phyloP scores from a whole-genome alignment of 2,113 vertebrate genomes.

The Amphiprion percula region DNA sequence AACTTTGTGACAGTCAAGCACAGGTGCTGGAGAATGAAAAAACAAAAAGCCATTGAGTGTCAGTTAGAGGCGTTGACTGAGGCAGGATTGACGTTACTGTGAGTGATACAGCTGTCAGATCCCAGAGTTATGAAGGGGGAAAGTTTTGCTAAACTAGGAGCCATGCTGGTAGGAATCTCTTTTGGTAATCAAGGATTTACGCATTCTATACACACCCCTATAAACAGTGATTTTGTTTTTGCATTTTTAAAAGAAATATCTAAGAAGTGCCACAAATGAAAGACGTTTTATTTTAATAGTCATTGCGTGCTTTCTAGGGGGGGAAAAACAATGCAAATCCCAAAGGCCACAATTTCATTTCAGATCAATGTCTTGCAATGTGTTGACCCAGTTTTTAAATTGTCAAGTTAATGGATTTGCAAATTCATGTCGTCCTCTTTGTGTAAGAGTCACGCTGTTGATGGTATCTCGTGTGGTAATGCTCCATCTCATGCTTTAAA shows the following conservation, averaged over 20 bases:
- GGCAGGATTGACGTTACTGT: constrained; percentile 41
- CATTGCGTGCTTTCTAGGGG: neutral
- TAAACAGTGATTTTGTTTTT: neutral
- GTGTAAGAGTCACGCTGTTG: no score
- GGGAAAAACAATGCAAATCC: no score
- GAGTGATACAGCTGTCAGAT: constrained; percentile 37
- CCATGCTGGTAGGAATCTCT: no score
- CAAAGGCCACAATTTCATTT: no score
- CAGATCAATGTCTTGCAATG: no score
- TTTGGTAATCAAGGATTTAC: no score
- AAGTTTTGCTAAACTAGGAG: neutral
- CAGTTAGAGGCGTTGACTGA: constrained; percentile 61
- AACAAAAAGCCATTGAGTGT: constrained; percentile 71
- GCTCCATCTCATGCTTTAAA: no score
- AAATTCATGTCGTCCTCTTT: no score
- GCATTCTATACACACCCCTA: neutral
- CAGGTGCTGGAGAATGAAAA: constrained; percentile 80
- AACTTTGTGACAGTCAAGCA: constrained; percentile 74
- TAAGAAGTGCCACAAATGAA: neutral
- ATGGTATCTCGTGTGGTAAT: no score
- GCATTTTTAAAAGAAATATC: neutral
- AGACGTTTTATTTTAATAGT: neutral
- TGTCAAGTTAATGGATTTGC: no score
- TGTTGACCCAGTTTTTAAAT: no score
- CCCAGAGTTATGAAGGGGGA: neutral